A percentile compares a stretch with the other conserved stretches of the same genome.
phyloP scores from a whole-genome alignment of 1,140 invertebrate species.

The Caenorhabditis inopinata region DNA sequence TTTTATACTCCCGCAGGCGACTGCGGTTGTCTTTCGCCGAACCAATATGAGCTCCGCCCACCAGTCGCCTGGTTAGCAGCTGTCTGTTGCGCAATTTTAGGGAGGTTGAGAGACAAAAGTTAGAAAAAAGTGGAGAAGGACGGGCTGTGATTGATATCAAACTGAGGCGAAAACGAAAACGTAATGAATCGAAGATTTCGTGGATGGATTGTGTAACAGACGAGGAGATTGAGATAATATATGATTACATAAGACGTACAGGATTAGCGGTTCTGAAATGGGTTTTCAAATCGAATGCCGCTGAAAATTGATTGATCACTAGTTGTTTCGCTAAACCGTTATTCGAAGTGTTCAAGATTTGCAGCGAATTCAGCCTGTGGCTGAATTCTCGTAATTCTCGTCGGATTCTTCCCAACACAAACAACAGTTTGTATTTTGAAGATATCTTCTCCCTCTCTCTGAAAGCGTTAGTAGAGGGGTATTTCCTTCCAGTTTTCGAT shows the following conservation, averaged over 20 bases:
- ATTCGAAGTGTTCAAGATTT: no score
- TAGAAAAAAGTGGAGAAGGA: neutral
- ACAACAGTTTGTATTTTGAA: no score
- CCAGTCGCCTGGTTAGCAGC: neutral
- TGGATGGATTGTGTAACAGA: slow-evolving; percentile 15
- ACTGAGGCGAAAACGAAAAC: neutral
- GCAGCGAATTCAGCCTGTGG: no score
- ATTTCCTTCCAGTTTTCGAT: no score
- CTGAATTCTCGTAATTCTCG: no score
- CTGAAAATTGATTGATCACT: no score
- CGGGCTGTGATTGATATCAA: neutral
- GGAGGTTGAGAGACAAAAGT: neutral
- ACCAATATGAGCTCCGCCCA: neutral
- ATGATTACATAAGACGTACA: neutral
- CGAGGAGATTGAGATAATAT: neutral
- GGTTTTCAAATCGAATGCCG: neutral
- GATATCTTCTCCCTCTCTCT: no score
- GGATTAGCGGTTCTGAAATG: slow-evolving; percentile 6
- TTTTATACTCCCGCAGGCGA: neutral
- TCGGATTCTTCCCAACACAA: no score
- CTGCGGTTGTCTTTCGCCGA: neutral
- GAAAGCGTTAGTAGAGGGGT: no score
- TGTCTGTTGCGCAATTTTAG: slow-evolving; percentile 17
- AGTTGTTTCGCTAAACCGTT: no score
- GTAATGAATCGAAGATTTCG: neutral